Conservation (phyloP, 2,113 vertebrate genomes). For the Callocephalon fimbriatum region DNA sequence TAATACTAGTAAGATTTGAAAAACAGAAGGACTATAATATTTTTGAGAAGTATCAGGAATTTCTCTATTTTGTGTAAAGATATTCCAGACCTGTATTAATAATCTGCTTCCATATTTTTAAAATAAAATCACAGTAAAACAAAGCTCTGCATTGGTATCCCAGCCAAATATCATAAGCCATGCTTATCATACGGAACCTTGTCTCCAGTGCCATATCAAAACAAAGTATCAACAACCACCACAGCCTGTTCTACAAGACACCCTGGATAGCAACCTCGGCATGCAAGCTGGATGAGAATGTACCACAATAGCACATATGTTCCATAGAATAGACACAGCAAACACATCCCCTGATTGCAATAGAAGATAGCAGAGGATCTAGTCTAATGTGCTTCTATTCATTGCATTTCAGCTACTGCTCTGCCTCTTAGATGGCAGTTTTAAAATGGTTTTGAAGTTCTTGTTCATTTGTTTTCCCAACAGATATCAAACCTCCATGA, state of each 20-base stretch:
- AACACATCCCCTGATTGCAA: neutral
- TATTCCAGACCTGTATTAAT: neutral
- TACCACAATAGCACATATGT: neutral
- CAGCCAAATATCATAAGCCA: neutral
- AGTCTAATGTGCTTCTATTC: neutral
- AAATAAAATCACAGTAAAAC: neutral
- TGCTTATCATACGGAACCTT: neutral
- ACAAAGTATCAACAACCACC: neutral
- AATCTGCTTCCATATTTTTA: neutral
- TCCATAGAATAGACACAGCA: neutral
- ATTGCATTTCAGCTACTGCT: neutral
- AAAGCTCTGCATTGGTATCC: neutral
- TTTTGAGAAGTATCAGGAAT: neutral
- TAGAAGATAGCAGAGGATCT: neutral
- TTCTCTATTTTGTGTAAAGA: neutral
- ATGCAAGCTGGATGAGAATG: neutral
- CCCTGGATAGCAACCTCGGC: neutral
- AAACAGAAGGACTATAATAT: neutral
- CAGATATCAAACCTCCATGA: neutral
- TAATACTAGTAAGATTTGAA: neutral
- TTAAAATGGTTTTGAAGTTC: neutral
- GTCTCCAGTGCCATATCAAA: neutral
- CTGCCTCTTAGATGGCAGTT: neutral
- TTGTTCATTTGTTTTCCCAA: neutral
- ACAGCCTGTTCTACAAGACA: neutral